Base-by-base conservation (phyloP, 2,797 vertebrate genomes). In the Numenius phaeopus region DNA sequence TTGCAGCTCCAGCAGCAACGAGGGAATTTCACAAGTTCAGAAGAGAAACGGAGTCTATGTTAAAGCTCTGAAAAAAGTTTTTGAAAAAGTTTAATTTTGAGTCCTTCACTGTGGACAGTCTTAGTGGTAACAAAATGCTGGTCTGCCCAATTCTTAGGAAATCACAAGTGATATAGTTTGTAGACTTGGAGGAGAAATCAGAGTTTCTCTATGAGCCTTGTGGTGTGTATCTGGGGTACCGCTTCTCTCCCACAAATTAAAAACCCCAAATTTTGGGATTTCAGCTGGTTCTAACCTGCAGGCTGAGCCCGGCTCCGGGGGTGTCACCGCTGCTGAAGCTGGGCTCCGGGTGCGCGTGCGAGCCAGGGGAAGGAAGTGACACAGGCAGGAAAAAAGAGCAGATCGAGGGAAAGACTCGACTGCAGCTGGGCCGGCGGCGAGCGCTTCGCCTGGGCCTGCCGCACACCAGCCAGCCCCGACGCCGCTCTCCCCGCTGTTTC, bases 351-450 rank as follows among this genome's bases (percentile, higher is more conserved):
- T 95, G 77, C 83, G 92, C 20, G 88, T 89, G 94, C 49, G 96
- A 98, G 98, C 98, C 94, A 97, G 96, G 98, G 98, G 98, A 98
- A 98, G 98, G 98, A 98, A 98, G 97, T 98, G 98, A 98, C 98
- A 98, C 95, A 98, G 97, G 98, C 98, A 98, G 98, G 98, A 97
- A 98, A 97, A 97, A 86, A 96, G 80, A 96, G 96, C 87, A 95
- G 97, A 97, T 89, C 44, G 95, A 98, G 98, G 97, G 97, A 97
- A 96, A 90, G 96, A 92, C 97, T 94, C 84, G 10, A 54, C 82
- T 85, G 96, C 97, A 97, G 96, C 88, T 75, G 96, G 94, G 97
- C 91, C 97, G 69, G 92, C 90, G 70, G 76, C 14, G 23, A 72
- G 77, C 89, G 2, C 22, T 70, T 71, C 15, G 2, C 3, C 75